Conservation (phyloP, 2,888 invertebrate genomes). For the Nomada ruficornis region DNA sequence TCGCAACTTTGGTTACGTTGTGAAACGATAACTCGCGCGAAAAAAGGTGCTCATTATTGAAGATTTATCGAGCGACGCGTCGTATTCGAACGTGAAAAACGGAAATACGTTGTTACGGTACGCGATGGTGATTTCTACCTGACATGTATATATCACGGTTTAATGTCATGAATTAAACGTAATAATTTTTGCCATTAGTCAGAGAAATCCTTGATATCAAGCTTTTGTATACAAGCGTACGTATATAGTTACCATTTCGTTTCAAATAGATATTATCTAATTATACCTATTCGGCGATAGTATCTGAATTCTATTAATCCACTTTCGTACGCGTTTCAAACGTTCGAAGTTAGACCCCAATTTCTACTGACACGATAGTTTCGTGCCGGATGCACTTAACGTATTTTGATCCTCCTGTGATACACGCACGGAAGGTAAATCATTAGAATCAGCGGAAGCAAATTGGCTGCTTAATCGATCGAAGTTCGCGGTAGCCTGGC, state of each 20-base stretch:
- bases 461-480: constrained; percentile 58
- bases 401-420: constrained; percentile 27
- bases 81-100: not conserved
- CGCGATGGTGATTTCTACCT: not conserved
- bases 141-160: not conserved
- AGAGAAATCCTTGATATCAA: not conserved
- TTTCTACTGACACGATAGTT: constrained; percentile 3
- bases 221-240: not conserved
- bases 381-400: constrained; percentile 33
- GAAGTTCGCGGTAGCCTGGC: not conserved
- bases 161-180: not conserved
- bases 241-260: no score
- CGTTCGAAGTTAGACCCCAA: constrained; percentile 21
- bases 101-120: not conserved
- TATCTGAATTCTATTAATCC: not conserved
- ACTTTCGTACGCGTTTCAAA: constrained; percentile 7
- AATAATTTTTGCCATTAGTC: not conserved
- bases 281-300: not conserved
- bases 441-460: constrained; percentile 41
- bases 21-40: not conserved
- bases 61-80: constrained; percentile 7
- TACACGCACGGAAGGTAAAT: constrained; percentile 22
- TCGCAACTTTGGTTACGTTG: constrained; percentile 7
- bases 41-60: not conserved
- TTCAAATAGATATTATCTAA: no score